Base-by-base conservation (phyloP, 2,888 invertebrate species). In the Serripes groenlandicus region DNA sequence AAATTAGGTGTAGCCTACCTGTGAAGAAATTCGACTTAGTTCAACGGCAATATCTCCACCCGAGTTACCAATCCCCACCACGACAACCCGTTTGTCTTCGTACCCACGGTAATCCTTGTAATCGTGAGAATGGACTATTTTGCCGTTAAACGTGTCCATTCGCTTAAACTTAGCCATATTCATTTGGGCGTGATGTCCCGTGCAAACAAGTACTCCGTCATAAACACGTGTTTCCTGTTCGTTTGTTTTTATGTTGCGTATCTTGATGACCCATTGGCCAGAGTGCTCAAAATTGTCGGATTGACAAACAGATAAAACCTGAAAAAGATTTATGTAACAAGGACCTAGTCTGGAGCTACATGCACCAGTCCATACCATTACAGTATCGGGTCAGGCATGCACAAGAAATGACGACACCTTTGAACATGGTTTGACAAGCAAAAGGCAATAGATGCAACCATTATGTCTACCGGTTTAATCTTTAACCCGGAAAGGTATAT, bases 1-100 rank as follows among this genome's bases (percentile, higher is more conserved):
- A n/a, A n/a, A n/a, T n/a, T n/a, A n/a, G n/a, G n/a, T n/a, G n/a
- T n/a, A n/a, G n/a, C n/a, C 21, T 75, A 94, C 94, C 92, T 94
- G 92, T 72, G 93, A 91, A 7, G 90, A 82, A 28, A 91, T 83
- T 35, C 92, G 87, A 74, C 93, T 91, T 35, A 95, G 88, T 64
- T 95, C 95, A 3, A 95, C 95, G n/a, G 95, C 94, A 11, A 93
- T 92, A 88, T 95, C 95, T 3, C 94, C 92, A 0, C 95, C 95
- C 1, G 95, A 95, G 85, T 95, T 95, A 3, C 95, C 95, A 71
- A 95, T 94, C 3, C 95, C 95, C 32, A 95, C 90, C 3, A 95
- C 92, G 28, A 95, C 92, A 3, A 95, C 94, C 52, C 92, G 88
- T 86, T 94, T 94, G 66, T 91, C 93, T 34, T 90, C 91, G 78